A percentile compares a stretch with the other conserved stretches of the same genome.
phyloP scores from a whole-genome alignment of 1,140 invertebrate genomes.

The Amyelois transitella region DNA sequence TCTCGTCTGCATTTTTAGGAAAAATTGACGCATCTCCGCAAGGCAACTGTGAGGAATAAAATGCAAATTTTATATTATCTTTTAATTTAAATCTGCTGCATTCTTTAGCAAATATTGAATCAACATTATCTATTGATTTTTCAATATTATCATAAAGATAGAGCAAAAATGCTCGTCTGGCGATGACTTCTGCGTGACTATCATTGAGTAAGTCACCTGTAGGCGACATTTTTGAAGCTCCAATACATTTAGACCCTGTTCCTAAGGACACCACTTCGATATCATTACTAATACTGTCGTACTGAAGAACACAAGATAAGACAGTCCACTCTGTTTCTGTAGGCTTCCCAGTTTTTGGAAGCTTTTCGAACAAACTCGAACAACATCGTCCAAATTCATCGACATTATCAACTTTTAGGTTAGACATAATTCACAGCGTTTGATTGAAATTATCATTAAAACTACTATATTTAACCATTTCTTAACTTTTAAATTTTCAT shows the following conservation, averaged over 20 bases:
- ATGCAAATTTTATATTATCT: constrained; percentile 83
- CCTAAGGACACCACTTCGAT: constrained; percentile 85
- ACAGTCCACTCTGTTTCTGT: constrained; percentile 88
- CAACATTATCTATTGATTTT: constrained; percentile 41
- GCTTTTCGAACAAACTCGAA: constrained; percentile 50
- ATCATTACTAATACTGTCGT: constrained; percentile 46
- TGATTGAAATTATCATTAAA: no score
- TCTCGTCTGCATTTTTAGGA: constrained; percentile 67
- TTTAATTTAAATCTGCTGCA: constrained; percentile 73
- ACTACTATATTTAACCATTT: no score
- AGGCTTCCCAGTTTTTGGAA: constrained; percentile 90
- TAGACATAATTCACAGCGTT: constrained; percentile 15
- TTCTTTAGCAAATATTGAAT: constrained; percentile 56
- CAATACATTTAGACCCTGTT: constrained; percentile 94
- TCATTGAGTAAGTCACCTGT: constrained; percentile 87
- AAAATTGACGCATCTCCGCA: constrained; percentile 97
- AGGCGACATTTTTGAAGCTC: constrained; percentile 79
- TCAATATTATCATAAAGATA: constrained; percentile 83
- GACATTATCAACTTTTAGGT: constrained; percentile 16
- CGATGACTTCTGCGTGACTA: constrained; percentile 93
- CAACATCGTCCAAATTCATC: constrained; percentile 43
- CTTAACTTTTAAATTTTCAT: no score
- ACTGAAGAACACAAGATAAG: constrained; percentile 82
- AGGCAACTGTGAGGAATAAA: constrained; percentile 90
- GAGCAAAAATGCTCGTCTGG: constrained; percentile 85